phyloP scores from a whole-genome alignment of 2,797 vertebrate genomes.

The Siniperca scherzeri region DNA sequence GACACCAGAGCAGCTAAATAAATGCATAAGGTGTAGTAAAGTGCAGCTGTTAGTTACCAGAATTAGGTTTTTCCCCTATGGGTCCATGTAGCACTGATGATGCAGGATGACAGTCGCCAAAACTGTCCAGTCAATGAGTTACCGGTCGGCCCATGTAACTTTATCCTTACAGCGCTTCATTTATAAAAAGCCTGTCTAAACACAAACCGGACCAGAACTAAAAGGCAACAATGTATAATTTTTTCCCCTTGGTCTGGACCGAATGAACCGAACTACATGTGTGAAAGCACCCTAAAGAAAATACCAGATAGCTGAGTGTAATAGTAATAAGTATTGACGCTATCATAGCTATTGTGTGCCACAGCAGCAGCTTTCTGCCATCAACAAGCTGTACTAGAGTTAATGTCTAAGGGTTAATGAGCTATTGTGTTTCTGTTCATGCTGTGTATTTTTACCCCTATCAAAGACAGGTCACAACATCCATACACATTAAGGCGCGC shows the following conservation, averaged over 20 bases:
- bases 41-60: neutral
- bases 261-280: neutral
- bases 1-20: neutral
- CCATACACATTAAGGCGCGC: constrained; percentile 24
- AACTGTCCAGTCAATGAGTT: neutral
- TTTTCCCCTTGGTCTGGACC: neutral
- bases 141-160: neutral
- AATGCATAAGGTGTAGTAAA: neutral
- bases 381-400: constrained; percentile 41
- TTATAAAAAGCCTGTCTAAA: neutral
- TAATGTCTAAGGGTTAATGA: constrained; percentile 61
- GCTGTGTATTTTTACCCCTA: constrained; percentile 36
- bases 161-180: neutral
- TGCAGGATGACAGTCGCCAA: neutral
- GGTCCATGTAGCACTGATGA: neutral
- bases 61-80: neutral
- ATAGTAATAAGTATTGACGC: neutral
- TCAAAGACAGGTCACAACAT: constrained; percentile 21
- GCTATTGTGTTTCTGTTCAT: constrained; percentile 49
- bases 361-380: constrained; percentile 2
- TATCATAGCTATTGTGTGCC: neutral
- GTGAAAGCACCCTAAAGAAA: neutral
- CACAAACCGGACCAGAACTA: neutral
- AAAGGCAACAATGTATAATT: neutral
- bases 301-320: neutral